Evolutionary conservation across 2,888 invertebrate genomes (phyloP), one percentile per base, ranked within the genome.

Genomic region (Agonopterix arenella): DNA sequence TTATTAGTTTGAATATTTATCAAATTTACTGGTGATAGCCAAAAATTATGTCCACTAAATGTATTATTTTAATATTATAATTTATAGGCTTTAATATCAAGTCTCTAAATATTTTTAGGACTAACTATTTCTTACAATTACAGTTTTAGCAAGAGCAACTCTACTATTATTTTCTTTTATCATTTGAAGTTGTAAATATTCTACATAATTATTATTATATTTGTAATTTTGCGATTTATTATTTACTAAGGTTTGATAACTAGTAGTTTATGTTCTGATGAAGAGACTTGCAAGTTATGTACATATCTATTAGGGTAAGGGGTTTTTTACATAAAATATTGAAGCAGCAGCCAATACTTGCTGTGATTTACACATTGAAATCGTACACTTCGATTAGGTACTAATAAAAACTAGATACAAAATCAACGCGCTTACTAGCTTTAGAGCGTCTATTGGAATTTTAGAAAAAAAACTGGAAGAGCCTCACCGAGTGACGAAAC

Each of bases 261-360:
- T 74, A 76, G 62, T 70, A 68, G 70, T 79, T 16, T 74, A 77
- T 76, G 75, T 78, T 79, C 77, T 77, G 72, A 80, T 78, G 66
- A 83, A 76, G 84, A 84, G 85, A 88, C 86, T 85, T 83, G 76
- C 78, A 81, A 80, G 77, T 78, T 82, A 70, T 88, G 89, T 88
- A 88, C 84, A 89, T 89, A 88, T 86, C 84, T 86, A 71, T 70
- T 88, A 88, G 88, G 73, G 54, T 88, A 85, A 85, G 84, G 64
- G 62, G 65, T 75, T 76, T 73, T 65, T 66, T 64, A 56, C 58
- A 68, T 62, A 28, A 28, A 28, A 28, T 28, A 28, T 28, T 28
- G 28, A 28, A 28, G 28, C 7, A 28, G 28, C 28, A 28, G 28
- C 28, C 28, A 28, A 28, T 28, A 28, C 28, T 28, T 28, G 28